These are phyloP conservation scores for Meda fulgida DNA, from an alignment of 2,797 vertebrate species.

Conservation along the genomic window DNA sequence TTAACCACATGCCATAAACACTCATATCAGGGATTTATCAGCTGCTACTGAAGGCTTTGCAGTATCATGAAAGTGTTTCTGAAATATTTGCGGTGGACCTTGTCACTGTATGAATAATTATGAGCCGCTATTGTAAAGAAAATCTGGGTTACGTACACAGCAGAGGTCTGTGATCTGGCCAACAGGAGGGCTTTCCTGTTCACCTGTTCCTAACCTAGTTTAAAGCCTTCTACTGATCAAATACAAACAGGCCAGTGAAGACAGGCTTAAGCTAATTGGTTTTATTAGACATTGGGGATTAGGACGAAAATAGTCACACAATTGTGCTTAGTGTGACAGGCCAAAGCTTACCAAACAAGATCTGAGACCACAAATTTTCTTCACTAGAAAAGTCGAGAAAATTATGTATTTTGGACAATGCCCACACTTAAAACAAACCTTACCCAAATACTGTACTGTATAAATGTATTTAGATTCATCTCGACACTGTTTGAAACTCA, in stretches of 20 bases:
- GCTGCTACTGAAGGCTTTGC: constrained; percentile 5
- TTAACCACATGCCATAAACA: constrained; percentile 26
- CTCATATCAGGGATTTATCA: constrained; percentile 2
- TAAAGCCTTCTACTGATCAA: constrained; percentile 34
- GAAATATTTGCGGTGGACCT: neutral
- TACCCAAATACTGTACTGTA: no score
- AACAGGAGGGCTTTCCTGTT: constrained; percentile 11
- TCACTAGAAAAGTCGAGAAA: neutral
- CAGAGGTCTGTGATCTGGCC: neutral
- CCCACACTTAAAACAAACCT: neutral
- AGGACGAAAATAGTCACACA: constrained; percentile 57
- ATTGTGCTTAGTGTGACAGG: constrained; percentile 47
- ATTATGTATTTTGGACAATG: neutral
- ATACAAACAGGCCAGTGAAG: constrained; percentile 40
- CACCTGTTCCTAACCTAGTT: constrained; percentile 22
- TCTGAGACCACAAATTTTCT: constrained; percentile 38
- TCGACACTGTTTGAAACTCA: neutral
- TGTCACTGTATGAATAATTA: constrained; percentile 14
- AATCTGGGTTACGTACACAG: constrained; percentile 17
- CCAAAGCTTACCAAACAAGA: constrained; percentile 56
- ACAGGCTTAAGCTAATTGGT: constrained; percentile 58
- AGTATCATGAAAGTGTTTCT: neutral
- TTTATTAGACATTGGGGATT: constrained; percentile 54
- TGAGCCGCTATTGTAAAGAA: neutral
- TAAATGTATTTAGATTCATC: no score